These are phyloP conservation scores for Plemyria rubiginata DNA, from an alignment of 2,888 invertebrate species.

Conservation along the genomic window DNA sequence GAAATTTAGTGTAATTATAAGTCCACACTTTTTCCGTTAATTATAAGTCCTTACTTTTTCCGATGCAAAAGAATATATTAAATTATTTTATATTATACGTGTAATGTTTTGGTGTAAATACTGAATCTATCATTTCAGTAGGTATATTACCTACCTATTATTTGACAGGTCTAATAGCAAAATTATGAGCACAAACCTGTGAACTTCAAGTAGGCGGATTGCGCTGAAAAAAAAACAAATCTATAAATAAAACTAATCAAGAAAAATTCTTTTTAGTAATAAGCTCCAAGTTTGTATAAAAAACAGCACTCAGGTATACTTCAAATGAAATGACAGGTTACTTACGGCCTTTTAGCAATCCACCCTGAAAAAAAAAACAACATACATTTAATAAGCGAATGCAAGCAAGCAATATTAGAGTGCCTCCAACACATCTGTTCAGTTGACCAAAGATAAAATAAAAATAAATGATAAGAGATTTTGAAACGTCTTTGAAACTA, in stretches of 20 bases:
- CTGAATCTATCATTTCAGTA: too few species aligned
- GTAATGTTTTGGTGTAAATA: too few species aligned
- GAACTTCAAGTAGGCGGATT: slow-evolving; percentile 62
- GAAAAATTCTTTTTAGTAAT: neutral
- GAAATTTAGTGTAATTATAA: neutral
- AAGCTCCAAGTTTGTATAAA: neutral
- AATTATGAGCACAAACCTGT: slow-evolving; percentile 50
- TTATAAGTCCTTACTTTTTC: too few species aligned
- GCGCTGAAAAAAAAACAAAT: slow-evolving; percentile 51
- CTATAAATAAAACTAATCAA: neutral
- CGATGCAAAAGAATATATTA: too few species aligned
- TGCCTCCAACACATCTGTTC: neutral
- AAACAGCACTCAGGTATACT: too few species aligned
- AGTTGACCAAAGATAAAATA: neutral
- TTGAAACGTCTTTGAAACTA: too few species aligned
- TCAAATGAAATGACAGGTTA: slow-evolving; percentile 10
- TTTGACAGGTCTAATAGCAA: too few species aligned
- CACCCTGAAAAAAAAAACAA: slow-evolving; percentile 57
- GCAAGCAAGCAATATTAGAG: neutral
- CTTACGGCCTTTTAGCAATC: slow-evolving; percentile 54
- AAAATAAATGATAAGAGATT: neutral
- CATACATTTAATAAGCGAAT: neutral
- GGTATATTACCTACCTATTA: too few species aligned
- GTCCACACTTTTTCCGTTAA: too few species aligned
- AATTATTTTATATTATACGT: too few species aligned